phyloP scores from a whole-genome alignment of 2,888 invertebrate species.

The Lissocephala sabroskyi region DNA sequence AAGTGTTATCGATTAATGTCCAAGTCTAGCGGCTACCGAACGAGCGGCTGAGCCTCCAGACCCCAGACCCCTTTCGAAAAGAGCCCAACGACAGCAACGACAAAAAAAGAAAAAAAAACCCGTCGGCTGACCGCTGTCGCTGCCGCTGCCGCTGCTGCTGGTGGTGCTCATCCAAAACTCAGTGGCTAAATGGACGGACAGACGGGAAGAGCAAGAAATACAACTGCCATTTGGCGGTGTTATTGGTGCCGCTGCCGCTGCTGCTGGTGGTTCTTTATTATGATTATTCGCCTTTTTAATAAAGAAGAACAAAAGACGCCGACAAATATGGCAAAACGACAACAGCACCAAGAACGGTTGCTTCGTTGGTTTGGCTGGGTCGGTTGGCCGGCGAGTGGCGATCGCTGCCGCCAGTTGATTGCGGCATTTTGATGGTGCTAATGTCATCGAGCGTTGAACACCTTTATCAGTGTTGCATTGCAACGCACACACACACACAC shows the following conservation, averaged over 20 bases:
- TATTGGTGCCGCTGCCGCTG: slow-evolving; percentile 1
- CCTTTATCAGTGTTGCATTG: slow-evolving; percentile 67
- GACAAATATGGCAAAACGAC: slow-evolving; percentile 65
- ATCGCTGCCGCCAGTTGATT: slow-evolving; percentile 19
- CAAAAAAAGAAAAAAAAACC: slow-evolving; percentile 22
- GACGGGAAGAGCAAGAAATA: slow-evolving; percentile 37
- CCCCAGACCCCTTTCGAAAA: slow-evolving; percentile 7
- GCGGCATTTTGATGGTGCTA: slow-evolving; percentile 64
- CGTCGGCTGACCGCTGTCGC: slow-evolving; percentile 22
- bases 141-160: slow-evolving; percentile 14
- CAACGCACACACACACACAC: slow-evolving; percentile 52
- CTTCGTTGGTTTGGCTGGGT: too few relatives aligned
- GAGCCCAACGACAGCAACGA: slow-evolving; percentile 3
- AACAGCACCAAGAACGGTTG: slow-evolving; percentile 22
- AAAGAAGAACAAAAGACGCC: slow-evolving; percentile 64
- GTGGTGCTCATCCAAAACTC: slow-evolving; percentile 66
- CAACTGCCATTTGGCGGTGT: slow-evolving; percentile 24
- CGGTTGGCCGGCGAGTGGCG: too few relatives aligned
- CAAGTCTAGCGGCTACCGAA: slow-evolving; percentile 72
- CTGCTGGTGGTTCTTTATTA: slow-evolving; percentile 61
- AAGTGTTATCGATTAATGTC: slow-evolving; percentile 74
- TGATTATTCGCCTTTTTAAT: slow-evolving; percentile 63
- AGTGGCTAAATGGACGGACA: slow-evolving; percentile 65
- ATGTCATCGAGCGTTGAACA: slow-evolving; percentile 67
- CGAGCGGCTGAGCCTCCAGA: slow-evolving; percentile 57